Base-by-base conservation (phyloP, 2,888 invertebrate species). In the Drosophila neonasuta region DNA sequence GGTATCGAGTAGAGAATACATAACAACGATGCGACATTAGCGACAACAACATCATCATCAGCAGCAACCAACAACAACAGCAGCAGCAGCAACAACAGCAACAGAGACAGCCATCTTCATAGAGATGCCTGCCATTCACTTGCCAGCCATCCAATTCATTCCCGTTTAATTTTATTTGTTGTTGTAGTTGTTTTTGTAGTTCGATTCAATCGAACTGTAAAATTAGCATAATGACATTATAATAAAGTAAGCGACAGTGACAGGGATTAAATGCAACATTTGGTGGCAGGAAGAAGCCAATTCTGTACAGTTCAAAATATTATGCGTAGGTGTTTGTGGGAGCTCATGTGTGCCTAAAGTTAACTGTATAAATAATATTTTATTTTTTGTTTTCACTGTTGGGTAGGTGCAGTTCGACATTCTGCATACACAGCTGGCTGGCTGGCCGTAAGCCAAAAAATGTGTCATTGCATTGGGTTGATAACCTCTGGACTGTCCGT, bases 171-270 rank as follows among this genome's bases (percentile, higher is more conserved):
- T 20, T 44, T 24, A 24, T 24, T 15, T 51, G 3, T 2, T 29
- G 39, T 13, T 13, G 39, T 39, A 13, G n/a, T 54, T 77, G 62
- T 64, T 67, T 52, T 62, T 48, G 64, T 64, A 57, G 55, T 64
- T 45, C 62, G 55, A 71, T 83, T 86, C 64, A 71, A 71, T 74
- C 54, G 76, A 79, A 76, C 67, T 84, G 79, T 71, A 59, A 80
- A 84, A 84, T 84, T 84, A 82, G 80, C 83, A 84, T 84, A 87
- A 80, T 71, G 80, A 84, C 83, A 87, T 83, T 87, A 82, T 78
- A 83, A 87, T 87, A 79, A 84, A 83, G 80, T 86, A 85, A 71
- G 46, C 66, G 68, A 60, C 68, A 74, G 49, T 48, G 56, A 60
- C 45, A 15, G 56, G 52, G 62, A 44, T 48, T 48, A 71, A 77